Conservation (phyloP, 2,888 invertebrate genomes). For the Cheilosia soror region DNA sequence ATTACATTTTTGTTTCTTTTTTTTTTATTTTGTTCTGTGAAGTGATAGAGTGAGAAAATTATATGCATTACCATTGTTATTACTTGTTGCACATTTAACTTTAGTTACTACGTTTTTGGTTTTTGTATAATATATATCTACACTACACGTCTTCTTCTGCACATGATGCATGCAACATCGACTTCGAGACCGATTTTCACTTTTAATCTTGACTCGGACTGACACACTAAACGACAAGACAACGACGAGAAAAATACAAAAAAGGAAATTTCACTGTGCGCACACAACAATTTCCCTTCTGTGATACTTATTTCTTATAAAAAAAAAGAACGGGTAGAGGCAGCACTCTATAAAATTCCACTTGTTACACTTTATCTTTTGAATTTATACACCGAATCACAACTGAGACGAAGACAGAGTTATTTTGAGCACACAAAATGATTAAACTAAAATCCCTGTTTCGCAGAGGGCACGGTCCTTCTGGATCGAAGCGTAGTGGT, state of each 20-base stretch:
- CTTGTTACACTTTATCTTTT: constrained; percentile 47
- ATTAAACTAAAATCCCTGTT: constrained; percentile 96
- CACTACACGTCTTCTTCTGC: constrained; percentile 56
- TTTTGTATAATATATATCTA: constrained; percentile 26
- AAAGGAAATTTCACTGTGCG: constrained; percentile 65
- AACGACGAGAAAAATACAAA: constrained; percentile 31
- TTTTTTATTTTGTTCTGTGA: constrained; percentile 21
- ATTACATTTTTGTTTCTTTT: constrained; percentile 13
- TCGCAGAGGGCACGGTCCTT: constrained; percentile 91
- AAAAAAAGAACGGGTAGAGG: constrained; percentile 15
- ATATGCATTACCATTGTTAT: constrained; percentile 55
- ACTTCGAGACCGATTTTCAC: constrained; percentile 62
- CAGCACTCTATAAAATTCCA: constrained; percentile 43
- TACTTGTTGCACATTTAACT: constrained; percentile 70
- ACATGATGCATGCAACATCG: constrained; percentile 68
- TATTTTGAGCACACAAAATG: constrained; percentile 86
- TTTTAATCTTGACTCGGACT: constrained; percentile 65
- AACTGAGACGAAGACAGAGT: neutral
- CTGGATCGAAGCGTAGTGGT: constrained; percentile 80
- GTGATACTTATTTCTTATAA: constrained; percentile 33
- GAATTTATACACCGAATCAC: constrained; percentile 30
- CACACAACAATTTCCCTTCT: constrained; percentile 61
- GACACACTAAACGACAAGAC: constrained; percentile 60
- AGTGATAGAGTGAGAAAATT: constrained; percentile 62
- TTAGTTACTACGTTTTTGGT: constrained; percentile 23